These are phyloP conservation scores for Chrysolina haemoptera DNA, from an alignment of 2,888 invertebrate genomes.

Conservation along the genomic window DNA sequence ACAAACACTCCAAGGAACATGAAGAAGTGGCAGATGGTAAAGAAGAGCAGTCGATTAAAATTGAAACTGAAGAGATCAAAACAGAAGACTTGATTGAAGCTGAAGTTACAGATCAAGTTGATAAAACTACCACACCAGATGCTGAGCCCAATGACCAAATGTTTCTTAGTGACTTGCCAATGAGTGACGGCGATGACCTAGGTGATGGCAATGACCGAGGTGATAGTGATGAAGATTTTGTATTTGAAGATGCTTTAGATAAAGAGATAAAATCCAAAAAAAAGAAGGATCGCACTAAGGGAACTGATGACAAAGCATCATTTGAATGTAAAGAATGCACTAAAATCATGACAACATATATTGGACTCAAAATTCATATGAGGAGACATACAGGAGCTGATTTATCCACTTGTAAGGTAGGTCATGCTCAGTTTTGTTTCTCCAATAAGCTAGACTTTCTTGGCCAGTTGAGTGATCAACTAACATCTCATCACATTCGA, in stretches of 20 bases:
- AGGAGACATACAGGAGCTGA: slow-evolving; percentile 75
- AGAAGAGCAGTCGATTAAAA: slow-evolving; percentile 44
- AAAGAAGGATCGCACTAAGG: slow-evolving; percentile 43
- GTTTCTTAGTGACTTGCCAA: slow-evolving; percentile 53
- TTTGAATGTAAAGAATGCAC: slow-evolving; percentile 63
- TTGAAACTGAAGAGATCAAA: slow-evolving; percentile 43
- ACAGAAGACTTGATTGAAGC: slow-evolving; percentile 35
- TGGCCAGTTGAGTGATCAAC: no score
- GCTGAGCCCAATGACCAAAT: slow-evolving; percentile 31
- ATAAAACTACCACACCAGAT: slow-evolving; percentile 18
- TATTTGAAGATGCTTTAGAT: slow-evolving; percentile 35
- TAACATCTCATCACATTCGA: no score
- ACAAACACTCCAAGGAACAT: slow-evolving; percentile 53
- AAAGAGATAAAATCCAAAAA: slow-evolving; percentile 48
- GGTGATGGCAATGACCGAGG: slow-evolving; percentile 45
- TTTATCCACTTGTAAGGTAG: slow-evolving; percentile 61
- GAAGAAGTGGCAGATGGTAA: slow-evolving; percentile 43
- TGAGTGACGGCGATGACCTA: slow-evolving; percentile 50
- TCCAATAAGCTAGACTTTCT: no score
- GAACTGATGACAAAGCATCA: slow-evolving; percentile 56
- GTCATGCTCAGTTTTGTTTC: slow-evolving; percentile 9
- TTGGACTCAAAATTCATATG: slow-evolving; percentile 73
- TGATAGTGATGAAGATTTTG: slow-evolving; percentile 50
- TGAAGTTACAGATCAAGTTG: slow-evolving; percentile 27
- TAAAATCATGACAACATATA: slow-evolving; percentile 61